phyloP scores from a whole-genome alignment of 1,140 invertebrate species.

The Teleopsis dalmanni region DNA sequence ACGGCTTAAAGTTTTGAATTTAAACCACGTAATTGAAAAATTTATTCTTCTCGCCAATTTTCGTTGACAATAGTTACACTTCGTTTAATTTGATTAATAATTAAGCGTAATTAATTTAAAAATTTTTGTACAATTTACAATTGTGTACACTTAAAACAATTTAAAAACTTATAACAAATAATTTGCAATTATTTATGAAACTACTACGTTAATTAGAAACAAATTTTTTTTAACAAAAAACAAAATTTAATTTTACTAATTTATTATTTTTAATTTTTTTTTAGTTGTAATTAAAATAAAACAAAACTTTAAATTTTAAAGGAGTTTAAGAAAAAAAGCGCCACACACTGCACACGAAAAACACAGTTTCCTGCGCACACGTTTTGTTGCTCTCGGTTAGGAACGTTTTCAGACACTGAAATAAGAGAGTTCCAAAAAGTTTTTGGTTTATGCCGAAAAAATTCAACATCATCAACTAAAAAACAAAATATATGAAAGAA shows the following conservation, averaged over 20 bases:
- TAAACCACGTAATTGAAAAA: too few species aligned
- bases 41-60: too few species aligned
- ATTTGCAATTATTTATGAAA: too few species aligned
- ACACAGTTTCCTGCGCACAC: slow-evolving; percentile 6
- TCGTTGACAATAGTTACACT: too few species aligned
- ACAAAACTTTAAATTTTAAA: neutral
- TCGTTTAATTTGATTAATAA: too few species aligned
- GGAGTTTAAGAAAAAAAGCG: too few species aligned
- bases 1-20: too few species aligned
- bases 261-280: neutral
- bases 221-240: neutral
- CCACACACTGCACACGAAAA: neutral
- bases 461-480: slow-evolving; percentile 1
- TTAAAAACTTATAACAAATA: too few species aligned
- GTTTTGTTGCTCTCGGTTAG: slow-evolving; percentile 28
- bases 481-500: too few species aligned
- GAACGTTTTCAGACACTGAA: slow-evolving; percentile 33
- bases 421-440: slow-evolving; percentile 10
- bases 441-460: slow-evolving; percentile 8
- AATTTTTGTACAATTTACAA: too few species aligned
- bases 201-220: neutral
- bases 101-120: too few species aligned
- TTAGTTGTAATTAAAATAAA: slow-evolving; percentile 1
- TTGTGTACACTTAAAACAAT: too few species aligned
- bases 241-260: neutral